A percentile compares a stretch with the other conserved stretches of the same genome.
phyloP scores from a whole-genome alignment of 2,113 vertebrate genomes.

The Malurus alboscapulatus region DNA sequence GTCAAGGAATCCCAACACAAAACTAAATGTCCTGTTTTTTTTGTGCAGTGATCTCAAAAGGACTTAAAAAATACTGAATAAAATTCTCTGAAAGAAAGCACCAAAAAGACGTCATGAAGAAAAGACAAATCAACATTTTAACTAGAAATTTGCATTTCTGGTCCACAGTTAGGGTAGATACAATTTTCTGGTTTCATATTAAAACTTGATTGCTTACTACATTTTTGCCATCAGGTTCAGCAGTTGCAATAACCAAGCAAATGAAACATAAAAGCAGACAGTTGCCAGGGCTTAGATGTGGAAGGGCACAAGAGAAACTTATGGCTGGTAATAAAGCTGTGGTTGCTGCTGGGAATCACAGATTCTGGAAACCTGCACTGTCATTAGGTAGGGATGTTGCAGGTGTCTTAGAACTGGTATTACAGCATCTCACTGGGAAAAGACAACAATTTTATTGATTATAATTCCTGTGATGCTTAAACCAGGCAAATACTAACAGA shows the following conservation, averaged over 20 bases:
- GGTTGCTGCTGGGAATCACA: neutral
- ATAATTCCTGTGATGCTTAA: neutral
- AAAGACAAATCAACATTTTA: neutral
- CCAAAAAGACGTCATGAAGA: neutral
- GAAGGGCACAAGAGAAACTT: neutral
- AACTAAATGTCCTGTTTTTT: rapidly evolving
- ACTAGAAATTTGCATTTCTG: neutral
- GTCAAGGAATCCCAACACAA: neutral
- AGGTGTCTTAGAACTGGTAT: neutral
- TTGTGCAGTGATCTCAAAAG: neutral
- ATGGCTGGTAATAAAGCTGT: neutral
- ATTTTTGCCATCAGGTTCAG: neutral
- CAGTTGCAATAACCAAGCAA: neutral
- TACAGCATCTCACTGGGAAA: neutral
- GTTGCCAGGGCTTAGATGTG: neutral
- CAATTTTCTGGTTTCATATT: neutral
- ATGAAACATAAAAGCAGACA: neutral
- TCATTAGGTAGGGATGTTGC: neutral
- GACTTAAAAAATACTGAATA: neutral
- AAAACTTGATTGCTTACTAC: neutral
- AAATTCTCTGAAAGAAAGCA: neutral
- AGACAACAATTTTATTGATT: neutral
- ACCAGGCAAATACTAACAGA: neutral
- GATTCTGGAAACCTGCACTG: neutral
- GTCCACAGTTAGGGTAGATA: neutral